phyloP scores from a whole-genome alignment of 2,797 vertebrate genomes.

The Molossus molossus region DNA sequence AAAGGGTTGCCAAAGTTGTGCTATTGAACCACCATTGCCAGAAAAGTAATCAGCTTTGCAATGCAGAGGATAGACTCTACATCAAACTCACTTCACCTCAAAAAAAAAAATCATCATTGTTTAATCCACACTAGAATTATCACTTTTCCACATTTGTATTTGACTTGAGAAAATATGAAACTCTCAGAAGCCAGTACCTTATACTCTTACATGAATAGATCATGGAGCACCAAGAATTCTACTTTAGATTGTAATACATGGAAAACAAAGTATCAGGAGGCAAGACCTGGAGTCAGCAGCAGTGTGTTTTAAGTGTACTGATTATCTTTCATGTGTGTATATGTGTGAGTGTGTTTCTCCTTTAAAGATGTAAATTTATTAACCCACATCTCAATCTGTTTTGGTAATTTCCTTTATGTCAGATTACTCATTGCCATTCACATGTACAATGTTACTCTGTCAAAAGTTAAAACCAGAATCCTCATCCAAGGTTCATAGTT shows the following conservation, averaged over 20 bases:
- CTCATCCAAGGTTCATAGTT: slow-evolving; percentile 70
- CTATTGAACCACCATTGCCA: background rate
- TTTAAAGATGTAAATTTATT: slow-evolving; percentile 73
- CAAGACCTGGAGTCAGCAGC: background rate
- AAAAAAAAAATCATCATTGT: slow-evolving; percentile 57
- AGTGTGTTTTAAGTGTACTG: slow-evolving; percentile 63
- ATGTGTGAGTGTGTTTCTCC: slow-evolving; percentile 5
- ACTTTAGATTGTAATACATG: slow-evolving; percentile 54
- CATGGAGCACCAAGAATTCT: slow-evolving; percentile 47
- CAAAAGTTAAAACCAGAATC: slow-evolving; percentile 81
- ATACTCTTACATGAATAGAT: slow-evolving; percentile 56
- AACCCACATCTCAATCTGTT: slow-evolving; percentile 72
- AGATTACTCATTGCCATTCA: slow-evolving; percentile 78
- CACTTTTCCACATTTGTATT: slow-evolving; percentile 13
- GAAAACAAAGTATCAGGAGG: slow-evolving; percentile 63
- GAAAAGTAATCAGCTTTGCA: background rate
- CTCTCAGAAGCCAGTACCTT: slow-evolving; percentile 59
- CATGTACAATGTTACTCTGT: slow-evolving; percentile 70
- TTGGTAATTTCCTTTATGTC: slow-evolving; percentile 50
- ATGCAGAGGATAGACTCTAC: slow-evolving; percentile 49
- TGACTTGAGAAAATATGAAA: slow-evolving; percentile 71
- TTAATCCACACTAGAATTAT: slow-evolving; percentile 42
- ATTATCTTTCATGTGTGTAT: background rate
- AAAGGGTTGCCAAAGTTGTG: background rate
- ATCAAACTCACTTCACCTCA: slow-evolving; percentile 45